These are phyloP conservation scores for Chionis minor DNA, from an alignment of 2,113 vertebrate species.

Conservation along the genomic window DNA sequence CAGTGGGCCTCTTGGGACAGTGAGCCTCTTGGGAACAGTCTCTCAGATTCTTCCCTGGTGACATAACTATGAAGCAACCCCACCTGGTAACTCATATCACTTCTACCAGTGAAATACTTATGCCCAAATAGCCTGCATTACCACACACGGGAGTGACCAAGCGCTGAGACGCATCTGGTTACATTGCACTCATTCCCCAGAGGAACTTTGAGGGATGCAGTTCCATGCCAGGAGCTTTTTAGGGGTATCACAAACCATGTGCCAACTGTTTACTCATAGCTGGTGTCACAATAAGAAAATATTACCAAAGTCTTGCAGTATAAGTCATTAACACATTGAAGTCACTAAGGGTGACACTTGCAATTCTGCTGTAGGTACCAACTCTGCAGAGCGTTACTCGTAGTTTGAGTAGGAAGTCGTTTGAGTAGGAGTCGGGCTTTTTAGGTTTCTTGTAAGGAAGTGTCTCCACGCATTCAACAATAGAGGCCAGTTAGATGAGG, in stretches of 20 bases:
- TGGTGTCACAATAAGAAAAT: background rate
- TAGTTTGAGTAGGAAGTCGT: background rate
- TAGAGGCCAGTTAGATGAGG: accelerated
- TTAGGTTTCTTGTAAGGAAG: background rate
- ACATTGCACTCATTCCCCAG: background rate
- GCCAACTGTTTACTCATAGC: background rate
- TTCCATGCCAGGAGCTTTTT: background rate
- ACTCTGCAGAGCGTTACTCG: background rate
- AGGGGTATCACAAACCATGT: background rate
- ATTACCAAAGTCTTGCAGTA: background rate
- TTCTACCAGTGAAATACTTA: background rate
- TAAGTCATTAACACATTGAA: background rate
- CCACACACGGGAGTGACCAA: background rate
- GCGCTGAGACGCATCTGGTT: background rate
- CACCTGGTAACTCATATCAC: background rate
- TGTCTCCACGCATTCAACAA: accelerated
- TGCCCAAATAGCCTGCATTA: background rate
- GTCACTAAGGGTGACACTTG: background rate
- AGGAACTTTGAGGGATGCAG: background rate
- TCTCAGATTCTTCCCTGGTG: background rate
- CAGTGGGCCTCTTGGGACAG: background rate
- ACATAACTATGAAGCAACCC: background rate
- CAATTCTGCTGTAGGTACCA: background rate
- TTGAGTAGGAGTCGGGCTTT: background rate
- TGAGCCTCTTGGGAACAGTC: background rate